These are phyloP conservation scores for Psococerastis gibbosa DNA, from an alignment of 2,888 invertebrate species.

Conservation along the genomic window DNA sequence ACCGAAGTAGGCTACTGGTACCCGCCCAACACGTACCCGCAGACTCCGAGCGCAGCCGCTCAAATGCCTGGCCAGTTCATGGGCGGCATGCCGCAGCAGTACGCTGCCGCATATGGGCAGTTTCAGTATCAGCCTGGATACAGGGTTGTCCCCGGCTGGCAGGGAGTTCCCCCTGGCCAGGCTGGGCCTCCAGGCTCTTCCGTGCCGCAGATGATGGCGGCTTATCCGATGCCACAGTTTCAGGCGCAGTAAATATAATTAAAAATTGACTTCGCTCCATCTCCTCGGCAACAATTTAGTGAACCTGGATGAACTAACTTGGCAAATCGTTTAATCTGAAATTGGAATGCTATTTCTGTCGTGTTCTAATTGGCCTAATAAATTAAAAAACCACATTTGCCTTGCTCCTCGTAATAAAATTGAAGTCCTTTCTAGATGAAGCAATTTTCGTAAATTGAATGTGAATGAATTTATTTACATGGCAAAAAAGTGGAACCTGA, in stretches of 20 bases:
- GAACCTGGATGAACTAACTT: no score
- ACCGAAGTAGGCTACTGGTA: constrained; percentile 76
- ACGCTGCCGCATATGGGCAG: constrained; percentile 33
- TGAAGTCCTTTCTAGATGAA: no score
- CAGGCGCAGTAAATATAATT: constrained; percentile 80
- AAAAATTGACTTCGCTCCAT: no score
- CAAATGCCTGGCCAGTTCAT: constrained; percentile 58
- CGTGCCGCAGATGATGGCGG: constrained; percentile 30
- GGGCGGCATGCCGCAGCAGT: constrained; percentile 49
- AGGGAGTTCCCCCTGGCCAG: constrained; percentile 27
- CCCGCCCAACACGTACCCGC: constrained; percentile 42
- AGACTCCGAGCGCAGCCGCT: constrained; percentile 26
- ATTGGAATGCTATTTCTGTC: no score
- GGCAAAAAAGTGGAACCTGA: no score
- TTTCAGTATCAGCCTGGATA: constrained; percentile 29
- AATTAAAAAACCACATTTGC: no score
- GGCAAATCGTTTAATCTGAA: no score
- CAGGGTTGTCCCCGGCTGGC: constrained; percentile 30
- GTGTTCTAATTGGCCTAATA: no score
- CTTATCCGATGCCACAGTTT: constrained; percentile 58
- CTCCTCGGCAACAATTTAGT: no score
- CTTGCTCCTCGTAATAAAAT: no score
- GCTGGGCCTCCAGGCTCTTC: constrained; percentile 22
- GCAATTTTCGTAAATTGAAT: no score
- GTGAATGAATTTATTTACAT: no score